A percentile compares a stretch with the other conserved stretches of the same genome.
These are phyloP conservation scores for Ailuropoda melanoleuca DNA, from an alignment of 2,113 vertebrate species.

Conservation along the genomic window DNA sequence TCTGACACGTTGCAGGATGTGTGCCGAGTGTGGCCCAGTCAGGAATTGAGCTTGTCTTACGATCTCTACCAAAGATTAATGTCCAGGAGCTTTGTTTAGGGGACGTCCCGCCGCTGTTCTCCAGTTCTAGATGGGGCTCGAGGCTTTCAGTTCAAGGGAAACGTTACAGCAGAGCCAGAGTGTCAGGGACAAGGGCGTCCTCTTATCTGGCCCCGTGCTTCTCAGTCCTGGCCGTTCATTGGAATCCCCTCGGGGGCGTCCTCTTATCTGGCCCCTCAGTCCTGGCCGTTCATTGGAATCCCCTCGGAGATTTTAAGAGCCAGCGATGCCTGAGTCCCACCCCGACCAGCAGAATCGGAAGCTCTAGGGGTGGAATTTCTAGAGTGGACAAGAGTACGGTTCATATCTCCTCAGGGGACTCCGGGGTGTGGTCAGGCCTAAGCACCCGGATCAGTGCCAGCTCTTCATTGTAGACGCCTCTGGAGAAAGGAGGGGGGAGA, in stretches of 20 bases:
- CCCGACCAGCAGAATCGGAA: background rate
- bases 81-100: background rate
- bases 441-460: background rate
- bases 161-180: background rate
- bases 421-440: background rate
- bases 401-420: background rate
- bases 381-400: background rate
- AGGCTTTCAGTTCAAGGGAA: background rate
- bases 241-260: background rate
- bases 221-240: background rate
- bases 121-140: background rate
- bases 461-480: background rate
- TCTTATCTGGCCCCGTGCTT: accelerated
- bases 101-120: background rate
- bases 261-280: accelerated
- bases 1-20: background rate
- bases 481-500: background rate
- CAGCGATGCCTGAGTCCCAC: background rate
- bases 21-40: background rate
- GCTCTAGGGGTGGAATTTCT: background rate
- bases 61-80: background rate
- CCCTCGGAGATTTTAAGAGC: background rate
- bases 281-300: background rate
- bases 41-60: background rate
- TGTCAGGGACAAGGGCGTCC: background rate